Base-by-base conservation (phyloP, 2,888 invertebrate species). In the Callyntrura guangdongensis region DNA sequence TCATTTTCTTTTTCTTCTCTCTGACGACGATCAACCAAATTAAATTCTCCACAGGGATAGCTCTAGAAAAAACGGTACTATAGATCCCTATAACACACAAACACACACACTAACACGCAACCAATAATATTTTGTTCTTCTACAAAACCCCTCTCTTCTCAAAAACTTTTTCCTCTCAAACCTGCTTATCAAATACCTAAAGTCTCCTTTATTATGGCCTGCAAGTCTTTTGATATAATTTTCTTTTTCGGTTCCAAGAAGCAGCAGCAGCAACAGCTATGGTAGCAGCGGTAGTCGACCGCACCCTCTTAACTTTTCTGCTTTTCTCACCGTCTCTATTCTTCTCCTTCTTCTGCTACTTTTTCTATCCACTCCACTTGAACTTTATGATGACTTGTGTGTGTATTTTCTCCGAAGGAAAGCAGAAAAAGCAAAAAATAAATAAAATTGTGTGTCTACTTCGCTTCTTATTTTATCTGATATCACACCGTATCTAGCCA, bases 321-420 rank as follows among this genome's bases (percentile, higher is more conserved):
- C 61, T 25, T 81, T 59, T 81, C 77, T 90, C 84, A 72, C 72
- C 81, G 72, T 79, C 79, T 77, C 69, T 47, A n/a, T 27, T 79
- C 79, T 79, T 79, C 69, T 84, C 53, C 74, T 53, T n/a, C n/a
- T n/a, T n/a, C 27, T 47, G n/a, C n/a, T 27, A 22, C 67, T 77
- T 84, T 89, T 36, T 36, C 36, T 36, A 36, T 36, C 36, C 86
- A 81, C 79, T 86, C 81, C 79, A 89, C 85, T 90, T 79, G 79
- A 90, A 86, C 86, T 81, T 81, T 36, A 36, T 36, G 36, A 59
- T 72, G 86, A 89, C 89, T 89, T 83, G 59, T 69, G 83, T 47
- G 72, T 88, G 25, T 64, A 77, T 14, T n/a, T n/a, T 25, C 69
- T 17, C 17, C 22, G 22, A 53, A 22, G 49, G 59, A 36, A 79